Base-by-base conservation (phyloP, 2,888 invertebrate species). In the Drosophila peninsularis region DNA sequence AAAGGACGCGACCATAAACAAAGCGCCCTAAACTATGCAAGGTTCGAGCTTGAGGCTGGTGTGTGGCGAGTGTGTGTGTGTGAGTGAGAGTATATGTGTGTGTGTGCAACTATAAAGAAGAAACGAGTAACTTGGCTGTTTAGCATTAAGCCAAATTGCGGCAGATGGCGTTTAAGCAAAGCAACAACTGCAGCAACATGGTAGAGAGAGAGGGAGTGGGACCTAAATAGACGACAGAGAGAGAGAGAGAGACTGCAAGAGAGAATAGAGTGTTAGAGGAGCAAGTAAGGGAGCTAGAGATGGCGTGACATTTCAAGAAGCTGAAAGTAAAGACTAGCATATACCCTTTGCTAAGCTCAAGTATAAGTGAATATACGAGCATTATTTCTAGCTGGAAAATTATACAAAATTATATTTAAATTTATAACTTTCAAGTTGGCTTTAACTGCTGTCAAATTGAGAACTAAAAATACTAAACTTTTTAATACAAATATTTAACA, bases 141-240 rank as follows among this genome's bases (percentile, higher is more conserved):
- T 68, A 78, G 78, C 78, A 78, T 75, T 65, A 71, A 64, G 19
- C 62, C 53, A 54, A 87, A 82, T 78, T 71, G 75, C 65, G 82
- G 68, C 88, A 80, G 85, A 82, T 83, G 88, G 82, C 71, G 62
- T 39, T 67, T 60, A 60, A 50, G 69, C 68, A 72, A 66, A 80
- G 69, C 71, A 66, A 55, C 73, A 63, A 61, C 19, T 13, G 34
- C 19, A 54, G 11, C 34, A 39, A 14, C 1, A 42, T 14, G n/a
- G 34, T 13, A 32, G 17, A 11, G 21, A 41, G n/a, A 24, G 44
- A 24, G 44, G 17, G 36, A 32, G 6, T 54, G 14, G 30, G 5
- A 7, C 0, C n/a, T n/a, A n/a, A n/a, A n/a, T n/a, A n/a, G n/a
- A n/a, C n/a, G n/a, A n/a, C n/a, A 3, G 19, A 21, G 42, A 41